Evolutionary conservation across 2,888 invertebrate genomes (phyloP).

Genomic region (Pterostichus madidus): DNA sequence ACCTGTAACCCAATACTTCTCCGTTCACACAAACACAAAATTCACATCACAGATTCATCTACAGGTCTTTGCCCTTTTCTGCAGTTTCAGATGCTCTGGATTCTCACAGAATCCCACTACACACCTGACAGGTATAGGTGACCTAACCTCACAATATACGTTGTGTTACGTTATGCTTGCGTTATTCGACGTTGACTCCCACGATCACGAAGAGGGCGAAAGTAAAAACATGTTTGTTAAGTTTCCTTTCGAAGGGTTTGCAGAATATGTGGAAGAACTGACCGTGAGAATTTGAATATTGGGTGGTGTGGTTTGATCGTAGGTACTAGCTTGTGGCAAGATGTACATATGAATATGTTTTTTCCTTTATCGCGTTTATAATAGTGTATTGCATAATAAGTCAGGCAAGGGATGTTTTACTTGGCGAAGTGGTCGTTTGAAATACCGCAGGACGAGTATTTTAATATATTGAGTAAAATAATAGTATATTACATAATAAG

Average conservation of each 20-base stretch:
- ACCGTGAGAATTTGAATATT: slow-evolving; percentile 57
- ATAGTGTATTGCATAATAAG: too few species aligned
- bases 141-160: slow-evolving; percentile 45
- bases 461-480: too few species aligned
- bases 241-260: slow-evolving; percentile 6
- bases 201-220: slow-evolving; percentile 51
- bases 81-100: neutral
- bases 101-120: slow-evolving; percentile 28
- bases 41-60: neutral
- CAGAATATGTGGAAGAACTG: slow-evolving; percentile 3
- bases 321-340: neutral
- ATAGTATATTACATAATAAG: too few species aligned
- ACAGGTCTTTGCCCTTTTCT: slow-evolving; percentile 57
- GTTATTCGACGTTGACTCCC: slow-evolving; percentile 41
- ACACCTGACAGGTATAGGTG: slow-evolving; percentile 46
- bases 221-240: slow-evolving; percentile 63
- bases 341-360: neutral
- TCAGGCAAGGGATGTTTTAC: too few species aligned
- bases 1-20: slow-evolving; percentile 55
- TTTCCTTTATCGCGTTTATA: too few species aligned
- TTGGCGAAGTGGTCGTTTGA: too few species aligned
- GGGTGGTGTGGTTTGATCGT: neutral
- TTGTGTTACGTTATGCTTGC: slow-evolving; percentile 11
- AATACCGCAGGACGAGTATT: too few species aligned
- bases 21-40: slow-evolving; percentile 6